Evolutionary conservation across 2,888 invertebrate genomes (phyloP).

Genomic region (Pteria penguin): DNA sequence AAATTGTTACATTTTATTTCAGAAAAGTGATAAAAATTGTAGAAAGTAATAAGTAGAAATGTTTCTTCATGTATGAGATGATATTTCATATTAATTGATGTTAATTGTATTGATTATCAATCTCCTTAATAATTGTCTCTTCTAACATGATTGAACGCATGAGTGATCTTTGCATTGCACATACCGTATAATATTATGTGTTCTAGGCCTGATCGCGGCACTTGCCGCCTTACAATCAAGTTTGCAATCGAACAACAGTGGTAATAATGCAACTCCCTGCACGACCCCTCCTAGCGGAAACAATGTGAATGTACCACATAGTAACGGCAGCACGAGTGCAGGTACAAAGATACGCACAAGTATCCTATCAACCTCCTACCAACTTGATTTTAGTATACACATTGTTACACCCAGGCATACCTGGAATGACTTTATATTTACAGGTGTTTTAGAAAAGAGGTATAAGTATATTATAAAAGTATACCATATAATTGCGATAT

Average conservation of each 20-base stretch:
- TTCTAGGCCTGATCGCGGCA: constrained; percentile 67
- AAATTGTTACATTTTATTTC: no score
- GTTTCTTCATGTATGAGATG: no score
- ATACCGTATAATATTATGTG: background rate
- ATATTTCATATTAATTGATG: no score
- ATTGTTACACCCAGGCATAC: no score
- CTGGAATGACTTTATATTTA: no score
- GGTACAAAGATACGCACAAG: background rate
- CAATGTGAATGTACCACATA: background rate
- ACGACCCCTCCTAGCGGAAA: constrained; percentile 32
- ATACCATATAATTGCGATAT: no score
- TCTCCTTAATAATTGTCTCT: no score
- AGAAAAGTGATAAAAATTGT: no score
- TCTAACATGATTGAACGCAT: background rate
- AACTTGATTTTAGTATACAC: background rate
- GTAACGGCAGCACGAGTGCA: background rate
- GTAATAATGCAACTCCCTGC: constrained; percentile 54
- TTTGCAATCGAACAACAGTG: constrained; percentile 56
- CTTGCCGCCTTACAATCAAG: constrained; percentile 65
- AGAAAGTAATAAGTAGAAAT: no score
- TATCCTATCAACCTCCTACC: background rate
- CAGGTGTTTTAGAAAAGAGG: no score
- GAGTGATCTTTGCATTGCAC: background rate
- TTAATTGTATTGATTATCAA: no score
- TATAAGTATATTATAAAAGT: no score